Base-by-base conservation (phyloP, 1,140 invertebrate species). In the Drosophila sucinea region DNA sequence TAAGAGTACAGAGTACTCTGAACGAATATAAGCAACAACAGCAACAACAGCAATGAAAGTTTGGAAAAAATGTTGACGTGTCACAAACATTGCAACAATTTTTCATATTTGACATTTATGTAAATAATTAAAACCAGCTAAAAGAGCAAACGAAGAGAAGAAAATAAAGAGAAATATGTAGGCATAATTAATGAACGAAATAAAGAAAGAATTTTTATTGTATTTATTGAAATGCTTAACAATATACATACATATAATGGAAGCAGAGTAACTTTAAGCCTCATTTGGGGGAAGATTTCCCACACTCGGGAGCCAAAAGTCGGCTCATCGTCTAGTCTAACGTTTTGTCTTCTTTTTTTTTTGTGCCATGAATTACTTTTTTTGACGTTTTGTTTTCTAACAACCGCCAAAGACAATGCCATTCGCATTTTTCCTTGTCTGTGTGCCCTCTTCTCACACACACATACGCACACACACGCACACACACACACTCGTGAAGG, bases 331-430 rank as follows among this genome's bases (percentile, higher is more conserved):
- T 73, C 73, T 77, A 61, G 68, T 77, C 78, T 35, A 58, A 74
- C 23, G 70, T 73, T 41, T 71, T 32, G 56, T 56, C 58, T 68
- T 64, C 65, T 62, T 54, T 62, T 56, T 67, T 67, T 67, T 73
- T 79, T 89, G 73, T 79, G 84, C 64, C 69, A 70, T 87, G 83
- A 87, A 87, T 89, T 83, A 83, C 84, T 87, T 83, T 87, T 89
- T 77, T 74, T 89, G 73, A 71, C 84, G 83, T 86, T 89, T 84
- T 87, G 84, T 87, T 83, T 89, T 81, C 79, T 60, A 83, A 83
- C 77, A 87, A 80, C 84, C 84, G 35, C 79, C 71, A 29, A 89
- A 89, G 84, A 87, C 83, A 87, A 87, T 89, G 70, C 54, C 61
- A 27, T 32, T 58, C 62, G 40, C 32, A 32, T 56, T 61, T 38